These are phyloP conservation scores for Apistogramma diplotaenia DNA, from an alignment of 2,113 vertebrate genomes.

Conservation along the genomic window DNA sequence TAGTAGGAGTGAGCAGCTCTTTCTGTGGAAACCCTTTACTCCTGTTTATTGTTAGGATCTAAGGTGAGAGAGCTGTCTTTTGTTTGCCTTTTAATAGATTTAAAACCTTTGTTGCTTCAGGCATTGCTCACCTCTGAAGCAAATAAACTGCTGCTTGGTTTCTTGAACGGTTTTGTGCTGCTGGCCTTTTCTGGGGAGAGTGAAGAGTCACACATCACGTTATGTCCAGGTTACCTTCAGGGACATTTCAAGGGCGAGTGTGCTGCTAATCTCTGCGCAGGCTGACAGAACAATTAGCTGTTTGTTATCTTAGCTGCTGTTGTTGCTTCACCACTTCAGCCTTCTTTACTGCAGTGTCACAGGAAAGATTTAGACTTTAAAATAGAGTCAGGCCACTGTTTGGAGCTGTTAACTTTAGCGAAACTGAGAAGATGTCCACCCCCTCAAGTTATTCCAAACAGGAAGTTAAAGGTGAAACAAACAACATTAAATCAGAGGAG, in stretches of 20 bases:
- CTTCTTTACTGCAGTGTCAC: not conserved
- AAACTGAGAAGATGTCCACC: not conserved
- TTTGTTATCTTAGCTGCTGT: not conserved
- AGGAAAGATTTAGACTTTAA: not conserved
- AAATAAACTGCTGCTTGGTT: not conserved
- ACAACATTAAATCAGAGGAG: not conserved
- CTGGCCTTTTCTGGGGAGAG: not conserved
- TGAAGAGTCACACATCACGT: not conserved
- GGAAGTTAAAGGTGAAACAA: not conserved
- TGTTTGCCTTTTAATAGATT: not conserved
- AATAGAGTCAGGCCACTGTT: not conserved
- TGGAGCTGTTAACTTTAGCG: not conserved
- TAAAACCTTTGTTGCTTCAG: not conserved
- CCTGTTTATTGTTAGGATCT: no score
- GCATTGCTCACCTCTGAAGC: not conserved
- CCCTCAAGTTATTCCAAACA: not conserved
- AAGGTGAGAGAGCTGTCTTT: no score
- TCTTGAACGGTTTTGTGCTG: not conserved
- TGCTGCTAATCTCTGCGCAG: not conserved
- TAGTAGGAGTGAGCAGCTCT: not conserved
- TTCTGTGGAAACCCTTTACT: not conserved
- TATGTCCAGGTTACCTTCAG: not conserved
- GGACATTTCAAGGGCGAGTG: not conserved
- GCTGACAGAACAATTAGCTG: not conserved
- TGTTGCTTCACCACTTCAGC: not conserved